Conservation (phyloP, 2,888 invertebrate species). For the Drosophila austrosaltans region DNA sequence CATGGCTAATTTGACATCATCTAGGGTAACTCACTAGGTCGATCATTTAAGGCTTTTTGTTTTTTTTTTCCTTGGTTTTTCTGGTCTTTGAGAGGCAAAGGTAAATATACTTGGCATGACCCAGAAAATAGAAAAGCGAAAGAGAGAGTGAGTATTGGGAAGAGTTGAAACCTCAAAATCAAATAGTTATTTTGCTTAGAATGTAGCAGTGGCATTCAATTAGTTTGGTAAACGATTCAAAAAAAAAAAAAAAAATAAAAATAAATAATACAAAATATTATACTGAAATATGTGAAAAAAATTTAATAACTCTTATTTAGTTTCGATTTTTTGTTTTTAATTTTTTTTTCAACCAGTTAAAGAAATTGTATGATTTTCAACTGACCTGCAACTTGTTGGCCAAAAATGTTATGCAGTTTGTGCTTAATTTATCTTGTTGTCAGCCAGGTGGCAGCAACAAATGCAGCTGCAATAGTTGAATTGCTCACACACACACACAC, state of each 20-base stretch:
- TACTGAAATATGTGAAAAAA: not conserved
- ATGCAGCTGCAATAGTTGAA: slow-evolving; percentile 51
- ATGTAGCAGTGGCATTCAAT: not conserved
- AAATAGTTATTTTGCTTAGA: slow-evolving; percentile 10
- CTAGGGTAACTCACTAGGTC: not conserved
- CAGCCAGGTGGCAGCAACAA: slow-evolving; percentile 70
- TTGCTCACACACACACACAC: slow-evolving; percentile 4
- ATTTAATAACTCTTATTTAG: not conserved
- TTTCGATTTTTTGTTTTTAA: not conserved
- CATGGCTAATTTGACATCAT: not conserved
- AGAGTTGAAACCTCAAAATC: not conserved
- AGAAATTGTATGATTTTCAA: not conserved
- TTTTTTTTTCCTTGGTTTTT: not conserved
- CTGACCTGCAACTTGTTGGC: slow-evolving; percentile 40
- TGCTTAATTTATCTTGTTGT: slow-evolving; percentile 72
- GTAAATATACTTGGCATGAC: slow-evolving; percentile 7
- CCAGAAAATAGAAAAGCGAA: slow-evolving; percentile 1
- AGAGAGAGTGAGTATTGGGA: not conserved
- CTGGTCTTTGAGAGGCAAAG: not conserved
- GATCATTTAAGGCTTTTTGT: not conserved
- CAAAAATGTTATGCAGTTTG: slow-evolving; percentile 44
- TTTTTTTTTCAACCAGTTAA: not conserved
- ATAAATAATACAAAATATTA: not conserved
- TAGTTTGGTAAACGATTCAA: not conserved
- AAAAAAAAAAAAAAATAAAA: not conserved